These are phyloP conservation scores for Sinocyclocheilus rhinocerous DNA, from an alignment of 2,113 vertebrate genomes.

Conservation along the genomic window DNA sequence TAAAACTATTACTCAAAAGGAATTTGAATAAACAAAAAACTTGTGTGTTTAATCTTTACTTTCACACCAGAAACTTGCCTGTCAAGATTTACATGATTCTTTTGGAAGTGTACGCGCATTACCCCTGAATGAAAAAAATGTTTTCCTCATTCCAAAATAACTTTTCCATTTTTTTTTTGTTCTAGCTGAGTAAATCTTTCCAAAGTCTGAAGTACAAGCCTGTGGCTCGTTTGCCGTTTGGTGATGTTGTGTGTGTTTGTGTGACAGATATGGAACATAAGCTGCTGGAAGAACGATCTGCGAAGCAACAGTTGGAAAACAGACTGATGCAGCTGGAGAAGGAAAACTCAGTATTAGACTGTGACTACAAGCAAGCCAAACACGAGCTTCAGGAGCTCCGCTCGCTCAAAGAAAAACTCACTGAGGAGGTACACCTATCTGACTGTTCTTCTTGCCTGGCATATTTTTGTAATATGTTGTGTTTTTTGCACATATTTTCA, in stretches of 20 bases:
- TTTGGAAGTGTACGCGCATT: not conserved
- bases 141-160: constrained; percentile 16
- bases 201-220: not conserved
- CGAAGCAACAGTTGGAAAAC: constrained; percentile 89
- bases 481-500: not conserved
- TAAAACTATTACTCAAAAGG: not conserved
- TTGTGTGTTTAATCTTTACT: not conserved
- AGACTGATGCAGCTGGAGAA: constrained; percentile 89
- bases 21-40: not conserved
- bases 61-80: not conserved
- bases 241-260: constrained; percentile 25
- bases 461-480: not conserved
- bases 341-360: constrained; percentile 88
- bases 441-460: not conserved
- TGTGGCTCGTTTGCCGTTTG: not conserved
- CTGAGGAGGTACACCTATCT: constrained; percentile 81
- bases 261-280: constrained; percentile 88
- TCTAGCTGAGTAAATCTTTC: constrained; percentile 1
- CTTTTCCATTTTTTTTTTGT: not conserved
- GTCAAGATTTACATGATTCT: not conserved
- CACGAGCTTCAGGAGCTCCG: constrained; percentile 85
- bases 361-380: constrained; percentile 89
- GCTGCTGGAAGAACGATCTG: constrained; percentile 85
- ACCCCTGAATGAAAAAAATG: not conserved
- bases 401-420: constrained; percentile 83